Conservation (phyloP, 1,140 invertebrate species). For the Eulimnadia texana region DNA sequence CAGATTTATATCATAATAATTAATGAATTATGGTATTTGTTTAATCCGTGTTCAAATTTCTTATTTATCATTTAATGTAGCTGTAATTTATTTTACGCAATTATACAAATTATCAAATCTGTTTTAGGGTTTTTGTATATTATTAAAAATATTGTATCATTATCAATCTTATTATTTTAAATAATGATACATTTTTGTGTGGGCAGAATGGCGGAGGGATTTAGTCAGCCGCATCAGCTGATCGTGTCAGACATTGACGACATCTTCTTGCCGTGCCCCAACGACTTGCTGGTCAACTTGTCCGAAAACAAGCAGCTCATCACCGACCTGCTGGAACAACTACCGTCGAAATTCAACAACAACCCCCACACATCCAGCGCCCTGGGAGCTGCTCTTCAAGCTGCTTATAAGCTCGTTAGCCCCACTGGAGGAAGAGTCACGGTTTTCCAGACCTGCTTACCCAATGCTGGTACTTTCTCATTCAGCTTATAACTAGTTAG, state of each 20-base stretch:
- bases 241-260: slow-evolving; percentile 86
- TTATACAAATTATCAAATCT: too few relatives aligned
- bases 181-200: too few relatives aligned
- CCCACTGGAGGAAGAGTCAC: slow-evolving; percentile 89
- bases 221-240: slow-evolving; percentile 79
- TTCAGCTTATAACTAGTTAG: too few relatives aligned
- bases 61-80: too few relatives aligned
- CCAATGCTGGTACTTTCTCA: too few relatives aligned
- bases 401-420: slow-evolving; percentile 74
- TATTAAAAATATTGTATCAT: too few relatives aligned
- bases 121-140: too few relatives aligned
- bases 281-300: slow-evolving; percentile 84
- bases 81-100: too few relatives aligned
- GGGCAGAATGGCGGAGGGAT: slow-evolving; percentile 73
- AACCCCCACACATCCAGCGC: slow-evolving; percentile 64
- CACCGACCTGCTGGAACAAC: slow-evolving; percentile 56
- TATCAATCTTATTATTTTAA: too few relatives aligned
- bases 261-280: slow-evolving; percentile 72
- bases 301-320: slow-evolving; percentile 67
- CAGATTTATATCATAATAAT: too few relatives aligned
- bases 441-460: slow-evolving; percentile 81
- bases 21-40: too few relatives aligned
- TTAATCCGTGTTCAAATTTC: too few relatives aligned
- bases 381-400: slow-evolving; percentile 81
- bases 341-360: slow-evolving; percentile 58